A percentile compares a stretch with the other conserved stretches of the same genome.
phyloP scores from a whole-genome alignment of 1,140 invertebrate genomes.

The Tenebrio molitor region DNA sequence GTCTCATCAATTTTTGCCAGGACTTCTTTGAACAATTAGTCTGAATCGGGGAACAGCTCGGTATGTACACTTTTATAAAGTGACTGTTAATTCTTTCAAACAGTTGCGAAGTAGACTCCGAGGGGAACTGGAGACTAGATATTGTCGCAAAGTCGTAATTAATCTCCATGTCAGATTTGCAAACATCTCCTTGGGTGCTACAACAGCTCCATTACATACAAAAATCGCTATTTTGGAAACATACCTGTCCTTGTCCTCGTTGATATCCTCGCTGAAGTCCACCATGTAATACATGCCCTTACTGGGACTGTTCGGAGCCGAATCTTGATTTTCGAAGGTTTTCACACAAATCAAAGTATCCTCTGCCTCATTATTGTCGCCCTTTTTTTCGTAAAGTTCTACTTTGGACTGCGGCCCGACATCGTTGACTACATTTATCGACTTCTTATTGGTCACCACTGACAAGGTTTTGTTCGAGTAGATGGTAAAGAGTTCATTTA shows the following conservation, averaged over 20 bases:
- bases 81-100: slow-evolving; percentile 74
- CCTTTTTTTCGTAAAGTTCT: slow-evolving; percentile 69
- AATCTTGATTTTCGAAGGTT: slow-evolving; percentile 71
- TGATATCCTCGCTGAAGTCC: slow-evolving; percentile 62
- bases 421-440: slow-evolving; percentile 70
- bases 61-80: slow-evolving; percentile 73
- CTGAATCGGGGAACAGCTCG: slow-evolving; percentile 78
- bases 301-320: slow-evolving; percentile 73
- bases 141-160: slow-evolving; percentile 61
- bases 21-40: slow-evolving; percentile 80
- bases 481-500: slow-evolving; percentile 73
- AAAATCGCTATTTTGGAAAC: slow-evolving; percentile 27
- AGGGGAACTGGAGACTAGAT: slow-evolving; percentile 66
- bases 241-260: slow-evolving; percentile 69
- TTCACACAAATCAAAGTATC: slow-evolving; percentile 69
- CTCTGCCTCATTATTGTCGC: slow-evolving; percentile 69
- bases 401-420: slow-evolving; percentile 73
- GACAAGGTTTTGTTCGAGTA: slow-evolving; percentile 68
- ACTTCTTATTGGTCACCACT: slow-evolving; percentile 59
- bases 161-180: slow-evolving; percentile 55
- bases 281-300: slow-evolving; percentile 55
- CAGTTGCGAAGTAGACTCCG: slow-evolving; percentile 70
- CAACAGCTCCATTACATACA: not conserved
- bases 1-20: slow-evolving; percentile 77
- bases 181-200: slow-evolving; percentile 47